Evolutionary conservation across 2,797 vertebrate species (phyloP), one percentile per base, ranked within the genome.

Genomic region (Botia almorhae): DNA sequence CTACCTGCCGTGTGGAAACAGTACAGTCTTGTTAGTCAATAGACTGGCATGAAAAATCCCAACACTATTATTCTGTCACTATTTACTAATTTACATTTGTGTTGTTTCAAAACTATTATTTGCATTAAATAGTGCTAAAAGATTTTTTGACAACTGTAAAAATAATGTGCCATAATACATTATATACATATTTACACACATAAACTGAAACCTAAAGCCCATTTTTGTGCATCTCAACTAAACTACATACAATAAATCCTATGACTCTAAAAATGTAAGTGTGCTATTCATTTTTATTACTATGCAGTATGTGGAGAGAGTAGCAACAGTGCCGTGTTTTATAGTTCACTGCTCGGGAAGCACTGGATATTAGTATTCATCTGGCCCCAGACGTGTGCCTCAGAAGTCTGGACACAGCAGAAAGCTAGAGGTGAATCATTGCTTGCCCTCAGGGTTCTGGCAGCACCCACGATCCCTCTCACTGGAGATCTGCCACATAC

Each of bases 391-490:
- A 80, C 64, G 17, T 64, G 36, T 53, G 74, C 69, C 61, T 81
- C 72, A 78, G 19, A 68, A 76, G 78, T 79, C 78, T 83, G 74
- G 83, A 60, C 74, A 63, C 53, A 75, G 81, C 74, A 78, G 36
- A 81, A 83, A 78, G 68, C 67, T 75, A 7, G 33, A 60, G 73
- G 80, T 85, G 79, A 83, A 76, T 80, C 80, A 82, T 74, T 69
- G 56, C 71, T 63, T 63, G 29, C 78, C 81, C 81, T 63, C 29
- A 33, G 82, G 82, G 77, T 65, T 29, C 68, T 74, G 76, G 74
- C 73, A 82, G 78, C 74, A 78, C 74, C 74, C 46, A 74, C 74
- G 21, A 65, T 77, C 36, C n/a, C 74, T 72, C 81, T 78, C 61
- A 3, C 78, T 72, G 81, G 77, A 81, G 55, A 70, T 63, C 19